Percentiles rank a stretch among this genome's conserved stretches.
Evolutionary conservation across 2,888 invertebrate species (phyloP).

Genomic region (Melanophora roralis): DNA sequence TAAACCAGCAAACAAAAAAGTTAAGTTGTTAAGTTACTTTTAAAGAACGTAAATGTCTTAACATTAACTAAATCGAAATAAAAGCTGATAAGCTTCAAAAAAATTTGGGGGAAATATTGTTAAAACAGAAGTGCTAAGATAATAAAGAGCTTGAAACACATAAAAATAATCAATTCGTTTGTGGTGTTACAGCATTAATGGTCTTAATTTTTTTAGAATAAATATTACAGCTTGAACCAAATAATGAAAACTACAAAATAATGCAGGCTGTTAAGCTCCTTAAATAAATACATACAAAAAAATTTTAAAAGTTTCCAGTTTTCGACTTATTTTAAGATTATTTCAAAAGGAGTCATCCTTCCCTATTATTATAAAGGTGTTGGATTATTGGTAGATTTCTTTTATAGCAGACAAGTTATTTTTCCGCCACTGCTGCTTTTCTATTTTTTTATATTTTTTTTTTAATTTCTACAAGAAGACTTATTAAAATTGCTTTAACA

Average conservation of each 20-base stretch:
- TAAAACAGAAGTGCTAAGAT: too few relatives aligned
- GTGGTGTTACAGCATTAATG: too few relatives aligned
- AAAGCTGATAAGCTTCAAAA: conserved; percentile 7
- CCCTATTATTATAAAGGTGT: neutral
- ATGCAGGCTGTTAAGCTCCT: too few relatives aligned
- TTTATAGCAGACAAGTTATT: neutral
- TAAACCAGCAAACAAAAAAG: neutral
- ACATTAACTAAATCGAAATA: conserved; percentile 33
- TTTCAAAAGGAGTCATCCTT: too few relatives aligned
- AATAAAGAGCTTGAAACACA: too few relatives aligned
- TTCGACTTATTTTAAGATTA: too few relatives aligned
- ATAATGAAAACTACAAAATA: too few relatives aligned
- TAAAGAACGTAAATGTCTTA: conserved; percentile 47
- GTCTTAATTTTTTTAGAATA: too few relatives aligned
- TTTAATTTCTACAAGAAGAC: neutral
- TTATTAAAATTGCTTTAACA: conserved; percentile 33
- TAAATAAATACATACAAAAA: too few relatives aligned
- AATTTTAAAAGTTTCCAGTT: too few relatives aligned
- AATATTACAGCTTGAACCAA: too few relatives aligned
- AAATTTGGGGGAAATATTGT: neutral
- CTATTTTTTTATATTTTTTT: neutral
- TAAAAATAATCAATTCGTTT: too few relatives aligned
- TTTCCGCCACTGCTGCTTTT: neutral
- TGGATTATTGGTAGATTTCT: neutral
- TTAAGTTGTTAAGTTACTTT: conserved; percentile 42